These are phyloP conservation scores for Aradophagus sp. DNA, from an alignment of 1,140 invertebrate species.

Conservation along the genomic window DNA sequence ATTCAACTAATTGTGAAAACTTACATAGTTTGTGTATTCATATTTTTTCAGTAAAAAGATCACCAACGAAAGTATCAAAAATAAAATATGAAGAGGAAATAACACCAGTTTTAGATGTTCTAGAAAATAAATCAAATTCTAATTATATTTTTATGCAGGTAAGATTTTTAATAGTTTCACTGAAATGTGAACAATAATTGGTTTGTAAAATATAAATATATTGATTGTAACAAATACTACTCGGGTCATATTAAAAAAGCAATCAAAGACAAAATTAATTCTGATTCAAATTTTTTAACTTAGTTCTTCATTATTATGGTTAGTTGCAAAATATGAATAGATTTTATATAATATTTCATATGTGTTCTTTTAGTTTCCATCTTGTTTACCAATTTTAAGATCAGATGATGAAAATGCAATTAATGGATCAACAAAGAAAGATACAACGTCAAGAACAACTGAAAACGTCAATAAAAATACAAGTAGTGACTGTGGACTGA, in stretches of 20 bases:
- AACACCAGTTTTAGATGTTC: conserved; percentile 58
- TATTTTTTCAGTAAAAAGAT: conserved; percentile 25
- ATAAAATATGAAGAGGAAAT: conserved; percentile 31
- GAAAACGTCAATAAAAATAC: conserved; percentile 36
- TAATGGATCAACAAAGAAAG: conserved; percentile 15
- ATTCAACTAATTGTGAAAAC: too few relatives aligned
- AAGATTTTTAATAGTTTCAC: too few relatives aligned
- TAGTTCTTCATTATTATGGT: conserved; percentile 9
- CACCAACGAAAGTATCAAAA: conserved; percentile 10
- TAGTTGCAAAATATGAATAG: conserved; percentile 7
- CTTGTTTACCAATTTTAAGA: conserved; percentile 65
- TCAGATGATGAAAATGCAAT: conserved; percentile 15
- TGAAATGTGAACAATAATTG: too few relatives aligned
- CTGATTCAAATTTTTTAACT: conserved; percentile 3
- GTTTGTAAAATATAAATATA: too few relatives aligned
- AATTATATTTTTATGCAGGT: conserved; percentile 68
- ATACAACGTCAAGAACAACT: neutral
- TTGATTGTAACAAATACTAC: too few relatives aligned
- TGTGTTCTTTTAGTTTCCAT: conserved; percentile 66
- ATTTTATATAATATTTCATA: neutral
- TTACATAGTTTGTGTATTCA: neutral
- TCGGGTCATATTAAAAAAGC: too few relatives aligned
- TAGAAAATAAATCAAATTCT: conserved; percentile 60
- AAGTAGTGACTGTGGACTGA: conserved; percentile 55
- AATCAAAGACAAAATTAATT: conserved; percentile 4